Evolutionary conservation across 2,888 invertebrate genomes (phyloP).

Genomic region (Leucoma salicis): DNA sequence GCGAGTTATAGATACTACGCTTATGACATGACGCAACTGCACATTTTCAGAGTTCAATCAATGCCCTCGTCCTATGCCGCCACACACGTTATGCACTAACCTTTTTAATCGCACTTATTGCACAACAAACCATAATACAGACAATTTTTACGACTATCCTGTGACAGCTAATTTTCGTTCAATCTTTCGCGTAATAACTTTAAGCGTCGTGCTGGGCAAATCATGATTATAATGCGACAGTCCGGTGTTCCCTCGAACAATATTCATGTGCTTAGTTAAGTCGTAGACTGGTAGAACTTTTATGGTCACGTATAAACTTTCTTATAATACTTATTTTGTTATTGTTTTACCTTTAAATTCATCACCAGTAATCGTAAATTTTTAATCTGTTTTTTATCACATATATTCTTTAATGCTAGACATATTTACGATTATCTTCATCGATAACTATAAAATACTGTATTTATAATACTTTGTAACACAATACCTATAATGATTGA

Average conservation of each 20-base stretch:
- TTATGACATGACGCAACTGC: constrained; percentile 48
- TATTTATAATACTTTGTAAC: constrained; percentile 25
- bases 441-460: constrained; percentile 30
- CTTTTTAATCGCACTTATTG: constrained; percentile 47
- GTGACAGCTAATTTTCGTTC: constrained; percentile 60
- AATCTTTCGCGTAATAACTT: constrained; percentile 64
- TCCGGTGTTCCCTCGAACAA: constrained; percentile 48
- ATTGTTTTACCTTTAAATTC: constrained; percentile 41
- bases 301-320: constrained; percentile 45
- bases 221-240: constrained; percentile 64
- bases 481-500: constrained; percentile 13
- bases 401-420: constrained; percentile 34
- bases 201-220: constrained; percentile 66
- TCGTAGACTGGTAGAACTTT: constrained; percentile 45
- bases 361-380: constrained; percentile 35
- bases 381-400: constrained; percentile 36
- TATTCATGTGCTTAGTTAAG: constrained; percentile 56
- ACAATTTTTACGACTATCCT: constrained; percentile 54
- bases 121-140: constrained; percentile 40
- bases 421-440: constrained; percentile 38
- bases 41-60: constrained; percentile 34
- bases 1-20: constrained; percentile 58
- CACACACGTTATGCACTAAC: constrained; percentile 40
- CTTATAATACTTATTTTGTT: constrained; percentile 40
- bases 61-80: constrained; percentile 14